phyloP scores from a whole-genome alignment of 2,113 vertebrate species.

The Chroicocephalus ridibundus region DNA sequence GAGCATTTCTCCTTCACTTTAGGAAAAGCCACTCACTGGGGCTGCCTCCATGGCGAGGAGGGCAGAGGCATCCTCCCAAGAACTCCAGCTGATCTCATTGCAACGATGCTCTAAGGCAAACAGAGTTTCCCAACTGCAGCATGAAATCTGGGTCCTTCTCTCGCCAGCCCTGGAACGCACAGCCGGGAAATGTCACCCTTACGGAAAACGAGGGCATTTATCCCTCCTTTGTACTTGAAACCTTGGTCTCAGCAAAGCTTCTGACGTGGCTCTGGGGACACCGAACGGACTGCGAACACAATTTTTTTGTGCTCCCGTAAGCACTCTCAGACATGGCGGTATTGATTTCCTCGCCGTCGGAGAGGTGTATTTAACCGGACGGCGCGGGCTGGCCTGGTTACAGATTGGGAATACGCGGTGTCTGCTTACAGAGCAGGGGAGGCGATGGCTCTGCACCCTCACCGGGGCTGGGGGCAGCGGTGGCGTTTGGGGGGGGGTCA shows the following conservation, averaged over 20 bases:
- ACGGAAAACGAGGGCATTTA: rapidly evolving
- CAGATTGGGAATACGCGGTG: rapidly evolving
- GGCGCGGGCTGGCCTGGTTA: neutral
- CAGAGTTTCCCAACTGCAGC: neutral
- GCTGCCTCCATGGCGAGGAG: neutral
- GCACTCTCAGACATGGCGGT: neutral
- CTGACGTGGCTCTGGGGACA: neutral
- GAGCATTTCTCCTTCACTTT: neutral
- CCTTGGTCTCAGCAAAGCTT: neutral
- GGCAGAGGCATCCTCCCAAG: neutral
- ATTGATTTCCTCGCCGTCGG: rapidly evolving
- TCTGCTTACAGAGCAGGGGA: neutral
- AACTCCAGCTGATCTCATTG: neutral
- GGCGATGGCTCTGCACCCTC: neutral
- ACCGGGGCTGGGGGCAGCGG: neutral
- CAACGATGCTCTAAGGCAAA: neutral
- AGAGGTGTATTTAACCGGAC: neutral
- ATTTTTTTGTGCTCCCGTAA: neutral
- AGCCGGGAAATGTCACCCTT: neutral
- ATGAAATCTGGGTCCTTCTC: neutral
- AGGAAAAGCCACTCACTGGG: neutral
- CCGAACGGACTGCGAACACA: rapidly evolving
- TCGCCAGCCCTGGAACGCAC: neutral
- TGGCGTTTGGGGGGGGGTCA: neutral
- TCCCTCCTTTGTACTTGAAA: neutral